These are phyloP conservation scores for Holothuria leucospilota DNA, from an alignment of 53 echinoderm and acorn worm genomes.

Conservation along the genomic window DNA sequence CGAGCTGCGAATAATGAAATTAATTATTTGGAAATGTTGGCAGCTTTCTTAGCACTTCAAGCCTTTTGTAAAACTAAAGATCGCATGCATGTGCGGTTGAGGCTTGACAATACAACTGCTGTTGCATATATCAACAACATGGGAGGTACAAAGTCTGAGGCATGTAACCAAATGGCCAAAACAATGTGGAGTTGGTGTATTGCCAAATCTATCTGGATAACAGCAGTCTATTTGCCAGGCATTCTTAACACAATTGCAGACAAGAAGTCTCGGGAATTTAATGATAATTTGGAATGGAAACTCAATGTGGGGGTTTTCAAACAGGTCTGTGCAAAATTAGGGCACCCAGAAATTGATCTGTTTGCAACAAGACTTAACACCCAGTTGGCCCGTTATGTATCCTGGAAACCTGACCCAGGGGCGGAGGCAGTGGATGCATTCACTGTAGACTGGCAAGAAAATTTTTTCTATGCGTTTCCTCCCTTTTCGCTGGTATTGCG, in stretches of 20 bases:
- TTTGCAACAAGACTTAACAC: constrained; percentile 73
- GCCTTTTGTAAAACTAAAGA: constrained; percentile 31
- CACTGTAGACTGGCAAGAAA: constrained; percentile 55
- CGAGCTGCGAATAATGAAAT: constrained; percentile 24
- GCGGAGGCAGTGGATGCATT: constrained; percentile 65
- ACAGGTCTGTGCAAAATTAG: constrained; percentile 17
- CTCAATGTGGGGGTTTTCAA: constrained; percentile 23
- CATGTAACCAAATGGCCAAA: constrained; percentile 63
- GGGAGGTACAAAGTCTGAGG: constrained; percentile 55
- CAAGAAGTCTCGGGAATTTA: constrained; percentile 53
- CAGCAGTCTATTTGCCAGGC: constrained; percentile 64
- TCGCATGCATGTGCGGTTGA: constrained; percentile 42
- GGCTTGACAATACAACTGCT: constrained; percentile 59
- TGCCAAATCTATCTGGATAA: constrained; percentile 42
- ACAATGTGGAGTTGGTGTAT: constrained; percentile 59
- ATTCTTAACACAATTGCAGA: constrained; percentile 59
- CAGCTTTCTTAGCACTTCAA: constrained; percentile 34
- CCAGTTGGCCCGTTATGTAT: constrained; percentile 58
- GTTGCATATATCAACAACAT: constrained; percentile 56
- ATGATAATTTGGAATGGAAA: constrained; percentile 57
- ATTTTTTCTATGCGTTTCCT: constrained; percentile 66
- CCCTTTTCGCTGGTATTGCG: constrained; percentile 48
- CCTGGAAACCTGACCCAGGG: constrained; percentile 68
- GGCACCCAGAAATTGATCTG: constrained; percentile 65
- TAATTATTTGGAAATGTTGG: constrained; percentile 41